Base-by-base conservation (phyloP, 2,113 vertebrate genomes). In the Oreotrochilus melanogaster region DNA sequence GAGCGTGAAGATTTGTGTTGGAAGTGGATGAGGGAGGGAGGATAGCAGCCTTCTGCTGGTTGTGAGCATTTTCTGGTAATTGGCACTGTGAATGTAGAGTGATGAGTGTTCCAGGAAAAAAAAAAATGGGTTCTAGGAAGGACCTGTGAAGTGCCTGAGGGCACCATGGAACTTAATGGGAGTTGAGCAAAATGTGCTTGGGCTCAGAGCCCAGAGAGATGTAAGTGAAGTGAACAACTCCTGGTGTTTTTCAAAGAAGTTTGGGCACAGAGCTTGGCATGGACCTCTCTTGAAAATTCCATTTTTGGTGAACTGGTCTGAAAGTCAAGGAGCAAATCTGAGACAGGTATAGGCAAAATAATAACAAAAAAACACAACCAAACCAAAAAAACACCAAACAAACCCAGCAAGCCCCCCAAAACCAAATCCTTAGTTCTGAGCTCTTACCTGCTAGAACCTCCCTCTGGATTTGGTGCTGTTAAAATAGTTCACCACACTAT, bases 171-270 rank as follows among this genome's bases (percentile, higher is more conserved):
- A 78, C 37, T 60, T 74, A 67, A 64, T 56, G 45, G n/a, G n/a
- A 78, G 8, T 43, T 79, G 58, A 90, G 60, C 42, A 93, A 92
- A 89, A 90, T 43, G 51, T 17, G n/a, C 21, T 66, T 76, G 57
- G 81, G 42, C 85, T 88, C 35, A 48, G 74, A 79, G 51, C 53
- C 66, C 48, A 39, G 42, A 50, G 82, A 73, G 37, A 28, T 86
- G 0, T 23, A 28, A 78, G 23, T 76, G 54, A 83, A 42, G 37
- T 88, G 47, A 92, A 42, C 58, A 72, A 28, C 22, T 72, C 18
- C 10, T 74, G 22, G 11, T 66, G 33, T 18, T 27, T 88, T 86
- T 51, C 76, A 74, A 67, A 54, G 33, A 70, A 33, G 33, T 50
- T 33, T 42, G 42, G n/a, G 42, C 45, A 43, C 13, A 27, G 48